These are phyloP conservation scores for Lasiurus cinereus DNA, from an alignment of 2,113 vertebrate species.

Conservation along the genomic window DNA sequence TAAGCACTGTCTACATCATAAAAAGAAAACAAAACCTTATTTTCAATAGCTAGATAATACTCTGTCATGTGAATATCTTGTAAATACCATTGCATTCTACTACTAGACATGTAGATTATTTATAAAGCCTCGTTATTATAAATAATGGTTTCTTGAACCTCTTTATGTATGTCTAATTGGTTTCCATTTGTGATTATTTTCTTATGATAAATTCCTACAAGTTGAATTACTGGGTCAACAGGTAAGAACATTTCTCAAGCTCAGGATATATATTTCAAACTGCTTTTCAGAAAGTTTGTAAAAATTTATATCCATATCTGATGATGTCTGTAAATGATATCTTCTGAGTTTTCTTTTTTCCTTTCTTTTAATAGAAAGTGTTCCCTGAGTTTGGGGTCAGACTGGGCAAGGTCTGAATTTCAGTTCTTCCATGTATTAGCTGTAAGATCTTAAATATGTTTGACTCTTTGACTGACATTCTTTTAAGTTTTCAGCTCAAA, in stretches of 20 bases:
- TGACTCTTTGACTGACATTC: background rate
- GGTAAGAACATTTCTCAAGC: constrained; percentile 8
- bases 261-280: background rate
- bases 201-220: constrained; percentile 43
- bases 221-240: background rate
- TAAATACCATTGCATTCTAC: constrained; percentile 46
- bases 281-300: constrained; percentile 21
- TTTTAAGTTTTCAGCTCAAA: background rate
- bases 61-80: background rate
- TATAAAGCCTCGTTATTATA: background rate
- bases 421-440: background rate
- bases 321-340: background rate
- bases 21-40: constrained; percentile 34
- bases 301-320: background rate
- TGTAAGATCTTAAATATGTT: background rate
- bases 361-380: background rate
- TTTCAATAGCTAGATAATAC: constrained; percentile 28
- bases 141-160: background rate
- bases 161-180: constrained; percentile 16
- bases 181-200: constrained; percentile 53
- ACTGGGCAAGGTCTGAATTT: background rate
- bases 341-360: background rate
- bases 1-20: background rate
- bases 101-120: background rate
- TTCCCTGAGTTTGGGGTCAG: background rate